These are phyloP conservation scores for Selene dorsalis DNA, from an alignment of 2,797 vertebrate species.

Conservation along the genomic window DNA sequence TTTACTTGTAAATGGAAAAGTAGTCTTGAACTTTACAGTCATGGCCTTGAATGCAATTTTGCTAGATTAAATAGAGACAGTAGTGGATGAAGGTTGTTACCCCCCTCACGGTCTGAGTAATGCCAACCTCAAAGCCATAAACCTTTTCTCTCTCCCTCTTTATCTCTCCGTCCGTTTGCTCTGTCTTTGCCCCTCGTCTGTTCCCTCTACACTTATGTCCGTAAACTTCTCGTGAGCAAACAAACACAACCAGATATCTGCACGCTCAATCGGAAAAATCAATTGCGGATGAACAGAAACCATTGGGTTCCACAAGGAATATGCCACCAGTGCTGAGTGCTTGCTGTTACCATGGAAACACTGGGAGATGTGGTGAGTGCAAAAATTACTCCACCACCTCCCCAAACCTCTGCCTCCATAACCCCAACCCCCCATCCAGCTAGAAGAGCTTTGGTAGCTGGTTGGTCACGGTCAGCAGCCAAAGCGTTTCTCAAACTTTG, in stretches of 20 bases:
- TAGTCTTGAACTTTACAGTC: conserved; percentile 42
- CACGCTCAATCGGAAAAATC: conserved; percentile 61
- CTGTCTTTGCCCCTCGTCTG: not conserved
- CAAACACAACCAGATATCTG: conserved; percentile 44
- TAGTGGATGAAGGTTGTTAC: conserved; percentile 28
- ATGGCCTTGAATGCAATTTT: conserved; percentile 47
- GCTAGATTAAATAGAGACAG: conserved; percentile 60
- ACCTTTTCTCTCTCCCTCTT: conserved; percentile 37
- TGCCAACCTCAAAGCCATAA: conserved; percentile 61
- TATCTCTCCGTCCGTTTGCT: conserved; percentile 39
- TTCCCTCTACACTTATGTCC: conserved; percentile 19
- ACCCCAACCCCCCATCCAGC: conserved; percentile 2
- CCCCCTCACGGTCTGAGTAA: conserved; percentile 35
- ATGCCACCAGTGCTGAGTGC: conserved; percentile 60
- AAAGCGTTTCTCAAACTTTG: conserved; percentile 25
- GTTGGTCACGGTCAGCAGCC: not conserved
- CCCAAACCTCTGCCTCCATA: conserved; percentile 11
- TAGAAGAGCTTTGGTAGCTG: conserved; percentile 16
- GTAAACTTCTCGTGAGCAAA: conserved; percentile 67
- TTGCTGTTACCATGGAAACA: conserved; percentile 82
- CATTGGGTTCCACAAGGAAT: conserved; percentile 50
- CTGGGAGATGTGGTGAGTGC: conserved; percentile 48
- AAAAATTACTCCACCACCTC: conserved; percentile 49
- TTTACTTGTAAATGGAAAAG: conserved; percentile 64
- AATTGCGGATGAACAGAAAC: conserved; percentile 55